Base-by-base conservation (phyloP, 2,888 invertebrate species). In the Cerastoderma edule region DNA sequence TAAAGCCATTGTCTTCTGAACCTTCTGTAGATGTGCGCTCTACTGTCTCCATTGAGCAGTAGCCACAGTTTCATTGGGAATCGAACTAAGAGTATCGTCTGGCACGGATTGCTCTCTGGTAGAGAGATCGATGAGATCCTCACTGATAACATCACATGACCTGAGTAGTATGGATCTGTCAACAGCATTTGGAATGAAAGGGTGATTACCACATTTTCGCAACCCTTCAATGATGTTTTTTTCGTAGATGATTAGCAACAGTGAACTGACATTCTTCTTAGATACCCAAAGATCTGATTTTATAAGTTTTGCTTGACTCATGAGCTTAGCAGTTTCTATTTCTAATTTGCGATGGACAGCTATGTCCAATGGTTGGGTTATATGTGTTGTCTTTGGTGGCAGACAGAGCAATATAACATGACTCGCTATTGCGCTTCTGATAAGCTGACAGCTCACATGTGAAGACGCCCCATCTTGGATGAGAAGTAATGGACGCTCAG, bases 401-500 rank as follows among this genome's bases (percentile, higher is more conserved):
- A 73, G 67, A 44, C 64, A 69, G 6, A 80, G 32, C 44, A 80
- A 39, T 16, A 80, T 56, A 22, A 78, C 73, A 65, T 73, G 68
- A 54, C 78, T 76, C 1, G 60, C 75, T 3, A 76, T 72, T 10
- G 71, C 80, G 10, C 27, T 69, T 78, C 28, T 1, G 24, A 28
- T 10, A 57, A 35, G 46, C 77, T 74, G 1, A 80, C 13, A 56
- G n/a, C n/a, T n/a, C n/a, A n/a, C n/a, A n/a, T n/a, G n/a, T n/a
- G n/a, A n/a, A n/a, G n/a, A n/a, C n/a, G n/a, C n/a, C n/a, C n/a
- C n/a, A n/a, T n/a, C n/a, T n/a, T n/a, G n/a, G n/a, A n/a, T n/a
- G n/a, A n/a, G n/a, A n/a, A n/a, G n/a, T n/a, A n/a, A n/a, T 74
- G 77, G 16, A 75, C 71, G 57, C 75, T 70, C 0, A 81, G 56